Evolutionary conservation across 2,113 vertebrate genomes (phyloP).

Genomic region (Plecotus auritus): DNA sequence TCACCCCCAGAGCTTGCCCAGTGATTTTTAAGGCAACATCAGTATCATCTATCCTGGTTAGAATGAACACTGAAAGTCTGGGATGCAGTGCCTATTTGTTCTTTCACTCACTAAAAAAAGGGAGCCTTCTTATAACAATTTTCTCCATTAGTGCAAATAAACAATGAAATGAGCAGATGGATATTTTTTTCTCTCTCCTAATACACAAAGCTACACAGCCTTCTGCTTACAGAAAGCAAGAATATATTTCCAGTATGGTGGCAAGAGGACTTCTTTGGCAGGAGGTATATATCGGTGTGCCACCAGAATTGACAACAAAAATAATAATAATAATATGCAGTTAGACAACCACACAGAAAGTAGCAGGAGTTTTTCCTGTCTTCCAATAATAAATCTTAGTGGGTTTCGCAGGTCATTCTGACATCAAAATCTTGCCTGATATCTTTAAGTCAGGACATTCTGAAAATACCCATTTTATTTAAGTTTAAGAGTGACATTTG

Average conservation of each 20-base stretch:
- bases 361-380: neutral
- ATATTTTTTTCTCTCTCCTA: neutral
- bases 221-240: neutral
- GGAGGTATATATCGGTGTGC: neutral
- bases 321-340: fast-evolving
- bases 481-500: constrained; percentile 43
- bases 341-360: constrained; percentile 19
- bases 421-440: constrained; percentile 69
- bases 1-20: neutral
- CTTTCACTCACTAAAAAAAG: neutral
- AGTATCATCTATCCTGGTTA: neutral
- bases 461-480: constrained; percentile 47
- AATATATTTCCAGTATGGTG: neutral
- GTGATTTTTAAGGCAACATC: neutral
- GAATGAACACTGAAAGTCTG: neutral
- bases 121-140: neutral
- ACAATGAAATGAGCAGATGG: neutral
- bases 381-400: neutral
- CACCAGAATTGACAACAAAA: neutral
- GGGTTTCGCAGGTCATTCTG: neutral
- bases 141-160: neutral
- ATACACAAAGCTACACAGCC: neutral
- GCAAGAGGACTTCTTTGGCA: neutral
- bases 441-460: constrained; percentile 51
- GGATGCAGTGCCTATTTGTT: neutral